These are phyloP conservation scores for Verasper variegatus DNA, from an alignment of 2,113 vertebrate species.

Conservation along the genomic window DNA sequence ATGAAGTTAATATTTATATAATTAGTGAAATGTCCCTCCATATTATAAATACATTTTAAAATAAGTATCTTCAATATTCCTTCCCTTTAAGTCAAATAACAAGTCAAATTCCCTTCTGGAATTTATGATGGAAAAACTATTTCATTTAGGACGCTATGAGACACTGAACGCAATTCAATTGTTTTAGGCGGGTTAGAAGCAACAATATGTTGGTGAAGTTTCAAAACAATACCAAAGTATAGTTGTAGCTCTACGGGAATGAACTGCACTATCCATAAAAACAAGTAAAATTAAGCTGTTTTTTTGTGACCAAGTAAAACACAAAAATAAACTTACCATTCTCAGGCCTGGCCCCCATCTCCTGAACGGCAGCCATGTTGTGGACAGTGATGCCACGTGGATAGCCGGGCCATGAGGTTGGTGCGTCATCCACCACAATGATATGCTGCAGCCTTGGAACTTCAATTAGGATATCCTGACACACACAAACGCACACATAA, in stretches of 20 bases:
- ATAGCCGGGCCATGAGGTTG: constrained; percentile 82
- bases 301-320: not conserved
- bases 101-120: no score
- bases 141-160: no score
- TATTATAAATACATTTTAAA: no score
- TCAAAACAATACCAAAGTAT: not conserved
- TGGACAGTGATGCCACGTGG: constrained; percentile 89
- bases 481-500: constrained; percentile 22
- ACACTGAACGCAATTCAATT: no score
- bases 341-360: constrained; percentile 85
- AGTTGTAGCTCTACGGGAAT: not conserved
- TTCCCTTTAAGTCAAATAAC: no score
- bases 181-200: not conserved
- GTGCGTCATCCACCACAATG: constrained; percentile 89
- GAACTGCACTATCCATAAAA: not conserved
- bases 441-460: constrained; percentile 89
- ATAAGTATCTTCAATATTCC: no score
- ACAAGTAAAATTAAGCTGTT: not conserved
- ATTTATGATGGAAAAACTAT: no score
- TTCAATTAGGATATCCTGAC: constrained; percentile 88
- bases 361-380: constrained; percentile 91
- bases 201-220: not conserved
- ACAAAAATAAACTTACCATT: constrained; percentile 72
- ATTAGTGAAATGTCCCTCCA: no score
- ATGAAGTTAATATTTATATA: not conserved